A percentile compares a stretch with the other conserved stretches of the same genome.
Evolutionary conservation across 2,888 invertebrate species (phyloP).

Genomic region (Trypoxylon attenuatum): DNA sequence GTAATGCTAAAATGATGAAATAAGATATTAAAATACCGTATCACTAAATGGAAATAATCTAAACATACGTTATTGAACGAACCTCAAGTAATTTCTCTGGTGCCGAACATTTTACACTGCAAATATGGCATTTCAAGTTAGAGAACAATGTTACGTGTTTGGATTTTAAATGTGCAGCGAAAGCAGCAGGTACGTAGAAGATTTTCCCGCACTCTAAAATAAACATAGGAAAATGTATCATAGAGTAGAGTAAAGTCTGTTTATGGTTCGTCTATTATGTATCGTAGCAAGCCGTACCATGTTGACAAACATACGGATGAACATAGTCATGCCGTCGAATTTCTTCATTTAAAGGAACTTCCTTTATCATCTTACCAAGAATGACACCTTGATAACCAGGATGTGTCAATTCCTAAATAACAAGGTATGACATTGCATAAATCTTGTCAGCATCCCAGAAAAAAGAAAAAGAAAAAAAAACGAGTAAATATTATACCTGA

Average conservation of each 20-base stretch:
- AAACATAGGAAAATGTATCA: too few species aligned
- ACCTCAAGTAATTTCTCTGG: too few species aligned
- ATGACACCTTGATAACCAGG: conserved; percentile 41
- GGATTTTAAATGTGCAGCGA: conserved; percentile 64
- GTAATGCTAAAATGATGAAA: conserved; percentile 74
- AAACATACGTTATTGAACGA: too few species aligned
- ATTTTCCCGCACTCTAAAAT: conserved; percentile 66
- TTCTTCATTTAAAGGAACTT: conserved; percentile 50
- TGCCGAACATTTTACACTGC: too few species aligned
- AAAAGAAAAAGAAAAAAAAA: too few species aligned
- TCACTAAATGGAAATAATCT: background rate
- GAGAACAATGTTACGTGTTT: conserved; percentile 54
- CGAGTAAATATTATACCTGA: conserved; percentile 66
- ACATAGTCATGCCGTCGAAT: conserved; percentile 60
- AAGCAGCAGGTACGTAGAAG: conserved; percentile 70
- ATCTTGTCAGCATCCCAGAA: too few species aligned
- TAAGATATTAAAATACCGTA: background rate
- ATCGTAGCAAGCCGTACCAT: conserved; percentile 52
- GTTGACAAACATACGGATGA: conserved; percentile 67
- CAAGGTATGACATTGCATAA: too few species aligned
- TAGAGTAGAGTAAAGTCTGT: background rate
- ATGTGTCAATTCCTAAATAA: conserved; percentile 53
- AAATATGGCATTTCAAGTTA: conserved; percentile 73
- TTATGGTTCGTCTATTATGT: background rate
- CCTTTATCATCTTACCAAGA: conserved; percentile 34